phyloP scores from a whole-genome alignment of 2,797 vertebrate species.

The Coilia nasus region DNA sequence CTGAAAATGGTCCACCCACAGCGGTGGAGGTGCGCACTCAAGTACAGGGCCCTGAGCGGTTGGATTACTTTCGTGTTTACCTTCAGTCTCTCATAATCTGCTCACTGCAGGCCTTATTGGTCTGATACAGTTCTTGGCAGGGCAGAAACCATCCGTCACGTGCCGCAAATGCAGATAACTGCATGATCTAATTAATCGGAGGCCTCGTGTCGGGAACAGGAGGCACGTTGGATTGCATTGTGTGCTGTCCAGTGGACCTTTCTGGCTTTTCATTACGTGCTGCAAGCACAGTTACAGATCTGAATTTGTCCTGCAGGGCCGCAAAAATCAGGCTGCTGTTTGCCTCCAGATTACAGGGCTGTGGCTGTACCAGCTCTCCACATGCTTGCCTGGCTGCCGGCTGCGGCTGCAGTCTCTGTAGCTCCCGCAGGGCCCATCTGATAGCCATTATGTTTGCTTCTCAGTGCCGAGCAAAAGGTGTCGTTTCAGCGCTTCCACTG shows the following conservation, averaged over 20 bases:
- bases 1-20: not conserved
- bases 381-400: not conserved
- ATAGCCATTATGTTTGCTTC: not conserved
- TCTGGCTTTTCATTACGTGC: not conserved
- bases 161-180: constrained; percentile 2
- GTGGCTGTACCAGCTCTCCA: not conserved
- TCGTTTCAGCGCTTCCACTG: not conserved
- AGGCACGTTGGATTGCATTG: not conserved
- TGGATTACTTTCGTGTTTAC: not conserved
- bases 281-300: not conserved
- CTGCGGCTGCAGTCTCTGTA: not conserved
- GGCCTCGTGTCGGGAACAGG: not conserved
- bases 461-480: not conserved
- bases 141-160: not conserved
- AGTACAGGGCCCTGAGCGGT: not conserved
- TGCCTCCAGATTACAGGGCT: constrained; percentile 9
- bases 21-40: not conserved
- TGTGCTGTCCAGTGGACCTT: too few species aligned
- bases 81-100: not conserved
- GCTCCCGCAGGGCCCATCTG: not conserved
- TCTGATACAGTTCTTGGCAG: not conserved
- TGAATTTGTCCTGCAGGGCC: too few species aligned
- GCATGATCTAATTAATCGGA: constrained; percentile 18
- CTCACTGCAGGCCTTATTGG: not conserved
- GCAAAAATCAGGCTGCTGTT: too few species aligned